These are phyloP conservation scores for Cygnus olor DNA, from an alignment of 2,797 vertebrate genomes.

Conservation along the genomic window DNA sequence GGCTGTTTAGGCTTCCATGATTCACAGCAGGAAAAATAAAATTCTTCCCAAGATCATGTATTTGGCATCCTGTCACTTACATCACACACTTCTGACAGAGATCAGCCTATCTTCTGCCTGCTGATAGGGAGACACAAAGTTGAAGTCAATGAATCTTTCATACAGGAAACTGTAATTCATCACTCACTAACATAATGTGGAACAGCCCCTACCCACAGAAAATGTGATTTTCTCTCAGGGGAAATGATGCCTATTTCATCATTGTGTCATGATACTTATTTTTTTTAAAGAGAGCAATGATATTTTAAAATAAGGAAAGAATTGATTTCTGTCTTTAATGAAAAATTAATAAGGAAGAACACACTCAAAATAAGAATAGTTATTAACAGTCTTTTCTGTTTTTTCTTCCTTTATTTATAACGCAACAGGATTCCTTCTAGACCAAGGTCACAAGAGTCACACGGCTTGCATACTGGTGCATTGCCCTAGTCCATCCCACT, in stretches of 20 bases:
- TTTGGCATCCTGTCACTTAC: slow-evolving; percentile 63
- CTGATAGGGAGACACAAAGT: slow-evolving; percentile 48
- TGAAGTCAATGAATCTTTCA: slow-evolving; percentile 55
- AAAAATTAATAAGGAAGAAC: not conserved
- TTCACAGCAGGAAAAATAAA: slow-evolving; percentile 19
- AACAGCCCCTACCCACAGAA: slow-evolving; percentile 17
- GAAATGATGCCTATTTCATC: slow-evolving; percentile 40
- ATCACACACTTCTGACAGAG: slow-evolving; percentile 48
- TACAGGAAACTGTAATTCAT: slow-evolving; percentile 23
- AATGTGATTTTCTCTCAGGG: not conserved
- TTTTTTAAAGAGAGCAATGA: not conserved
- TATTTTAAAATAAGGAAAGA: slow-evolving; percentile 50
- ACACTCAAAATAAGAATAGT: not conserved
- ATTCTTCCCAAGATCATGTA: slow-evolving; percentile 1
- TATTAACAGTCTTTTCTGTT: not conserved
- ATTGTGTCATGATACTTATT: slow-evolving; percentile 8
- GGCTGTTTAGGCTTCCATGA: not conserved
- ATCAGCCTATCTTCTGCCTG: slow-evolving; percentile 47
- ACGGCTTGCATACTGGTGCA: not conserved
- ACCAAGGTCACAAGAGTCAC: not conserved
- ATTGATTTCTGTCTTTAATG: not conserved
- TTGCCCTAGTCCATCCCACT: not conserved
- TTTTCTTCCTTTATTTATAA: not conserved
- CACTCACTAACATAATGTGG: slow-evolving; percentile 15
- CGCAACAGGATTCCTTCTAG: not conserved